Evolutionary conservation across 2,888 invertebrate genomes (phyloP), one percentile per base, ranked within the genome.

Genomic region (Acholoe squamosa): DNA sequence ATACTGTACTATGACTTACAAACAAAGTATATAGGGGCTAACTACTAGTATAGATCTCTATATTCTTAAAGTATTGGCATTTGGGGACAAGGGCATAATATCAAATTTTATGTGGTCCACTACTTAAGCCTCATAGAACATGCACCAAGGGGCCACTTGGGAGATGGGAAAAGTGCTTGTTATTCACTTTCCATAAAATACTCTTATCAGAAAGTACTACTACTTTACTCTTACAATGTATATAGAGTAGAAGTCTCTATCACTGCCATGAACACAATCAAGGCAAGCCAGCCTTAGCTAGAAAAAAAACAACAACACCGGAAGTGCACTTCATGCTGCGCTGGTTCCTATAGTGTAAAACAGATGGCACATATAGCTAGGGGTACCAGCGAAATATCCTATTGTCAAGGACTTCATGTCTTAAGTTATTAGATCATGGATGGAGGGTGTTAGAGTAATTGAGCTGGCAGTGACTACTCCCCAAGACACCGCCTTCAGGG

Each of bases 371-470:
- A 61, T n/a, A 61, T 19, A 61, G 61, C 61, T 61, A 61, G 19
- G 61, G 61, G 22, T n/a, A 19, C 61, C 61, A 19, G 19, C 61
- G 12, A 7, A 19, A 61, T 1, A 61, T 19, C 19, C 61, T 14
- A 61, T 61, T 61, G 61, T 71, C 7, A 71, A 14, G 25, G 3
- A 25, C 28, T 25, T 71, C 28, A 25, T 28, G 71, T 71, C 71
- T 28, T 28, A 71, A 71, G 71, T 71, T 71, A 71, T 71, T 71
- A 71, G 71, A 71, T 71, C 25, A 28, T 71, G 31, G 25, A 0
- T 0, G 16, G n/a, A n/a, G 5, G 0, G 71, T 0, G 71, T 71
- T 71, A 28, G 28, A 71, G 71, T 28, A 71, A 71, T 71, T n/a
- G 71, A 28, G 71, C 25, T 28, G 25, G 28, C 71, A 28, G 3